These are phyloP conservation scores for Lutjanus erythropterus DNA, from an alignment of 2,113 vertebrate genomes.

Conservation along the genomic window DNA sequence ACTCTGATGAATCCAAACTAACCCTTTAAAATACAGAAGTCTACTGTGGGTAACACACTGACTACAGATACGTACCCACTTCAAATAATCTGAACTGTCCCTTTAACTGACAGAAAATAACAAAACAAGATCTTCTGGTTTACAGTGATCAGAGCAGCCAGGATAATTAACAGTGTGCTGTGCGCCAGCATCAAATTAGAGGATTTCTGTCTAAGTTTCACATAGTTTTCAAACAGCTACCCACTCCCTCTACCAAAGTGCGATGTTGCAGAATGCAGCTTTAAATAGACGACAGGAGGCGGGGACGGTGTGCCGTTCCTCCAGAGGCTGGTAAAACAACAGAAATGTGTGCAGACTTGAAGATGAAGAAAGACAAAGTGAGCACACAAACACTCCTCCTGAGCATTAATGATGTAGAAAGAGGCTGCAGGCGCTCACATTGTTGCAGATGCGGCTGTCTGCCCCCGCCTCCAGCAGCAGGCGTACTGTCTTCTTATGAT, in stretches of 20 bases:
- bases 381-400: background rate
- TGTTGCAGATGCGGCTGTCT: conserved; percentile 89
- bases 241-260: background rate
- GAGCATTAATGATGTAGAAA: conserved; percentile 14
- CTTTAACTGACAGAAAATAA: background rate
- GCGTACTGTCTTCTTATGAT: conserved; percentile 95
- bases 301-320: background rate
- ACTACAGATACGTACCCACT: too few species aligned
- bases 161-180: background rate
- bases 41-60: too few species aligned
- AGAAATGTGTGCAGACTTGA: conserved; percentile 16
- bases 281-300: background rate
- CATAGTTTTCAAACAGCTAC: too few species aligned
- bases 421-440: conserved; percentile 82
- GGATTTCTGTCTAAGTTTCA: too few species aligned
- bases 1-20: too few species aligned
- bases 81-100: too few species aligned
- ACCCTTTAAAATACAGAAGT: too few species aligned
- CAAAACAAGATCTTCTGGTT: background rate
- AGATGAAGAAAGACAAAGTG: conserved; percentile 7
- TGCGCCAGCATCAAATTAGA: background rate
- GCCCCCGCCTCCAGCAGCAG: conserved; percentile 94
- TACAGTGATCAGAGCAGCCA: background rate
- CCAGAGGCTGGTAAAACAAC: background rate
- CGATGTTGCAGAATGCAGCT: background rate